phyloP scores from a whole-genome alignment of 2,797 vertebrate species.

The Sebastes itinus region DNA sequence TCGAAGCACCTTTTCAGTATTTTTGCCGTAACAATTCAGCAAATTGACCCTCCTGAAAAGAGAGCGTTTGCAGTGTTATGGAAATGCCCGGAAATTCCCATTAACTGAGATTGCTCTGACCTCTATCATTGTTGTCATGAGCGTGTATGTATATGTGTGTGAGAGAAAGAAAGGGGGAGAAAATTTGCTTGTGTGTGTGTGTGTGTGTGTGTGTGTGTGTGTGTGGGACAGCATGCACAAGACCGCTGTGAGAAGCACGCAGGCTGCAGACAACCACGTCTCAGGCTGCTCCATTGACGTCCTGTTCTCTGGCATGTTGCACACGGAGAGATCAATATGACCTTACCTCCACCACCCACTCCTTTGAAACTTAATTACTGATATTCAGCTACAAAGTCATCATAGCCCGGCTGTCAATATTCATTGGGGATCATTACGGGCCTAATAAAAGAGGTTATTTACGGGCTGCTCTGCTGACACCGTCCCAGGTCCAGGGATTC shows the following conservation, averaged over 20 bases:
- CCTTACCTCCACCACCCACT: slow-evolving; percentile 83
- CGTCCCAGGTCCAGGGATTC: slow-evolving; percentile 71
- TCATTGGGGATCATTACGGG: slow-evolving; percentile 85
- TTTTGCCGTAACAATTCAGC: slow-evolving; percentile 42
- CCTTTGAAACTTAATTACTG: slow-evolving; percentile 88
- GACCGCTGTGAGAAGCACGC: slow-evolving; percentile 41
- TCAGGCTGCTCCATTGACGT: slow-evolving; percentile 75
- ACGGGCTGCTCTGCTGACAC: slow-evolving; percentile 80
- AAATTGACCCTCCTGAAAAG: slow-evolving; percentile 60
- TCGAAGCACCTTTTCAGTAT: slow-evolving; percentile 41
- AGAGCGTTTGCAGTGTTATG: slow-evolving; percentile 47
- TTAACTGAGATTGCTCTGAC: slow-evolving; percentile 64
- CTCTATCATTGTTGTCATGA: slow-evolving; percentile 38
- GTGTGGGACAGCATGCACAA: not conserved
- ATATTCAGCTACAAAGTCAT: slow-evolving; percentile 88
- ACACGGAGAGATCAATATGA: slow-evolving; percentile 83
- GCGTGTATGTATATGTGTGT: not conserved
- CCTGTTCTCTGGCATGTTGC: slow-evolving; percentile 82
- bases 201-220: not conserved
- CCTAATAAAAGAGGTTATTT: slow-evolving; percentile 87
- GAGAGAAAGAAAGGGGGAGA: not conserved
- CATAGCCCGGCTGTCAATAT: slow-evolving; percentile 85
- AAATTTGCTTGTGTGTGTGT: not conserved
- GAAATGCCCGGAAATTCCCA: slow-evolving; percentile 65
- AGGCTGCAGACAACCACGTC: slow-evolving; percentile 62